phyloP scores from a whole-genome alignment of 2,113 vertebrate species.

The Electrona antarctica region DNA sequence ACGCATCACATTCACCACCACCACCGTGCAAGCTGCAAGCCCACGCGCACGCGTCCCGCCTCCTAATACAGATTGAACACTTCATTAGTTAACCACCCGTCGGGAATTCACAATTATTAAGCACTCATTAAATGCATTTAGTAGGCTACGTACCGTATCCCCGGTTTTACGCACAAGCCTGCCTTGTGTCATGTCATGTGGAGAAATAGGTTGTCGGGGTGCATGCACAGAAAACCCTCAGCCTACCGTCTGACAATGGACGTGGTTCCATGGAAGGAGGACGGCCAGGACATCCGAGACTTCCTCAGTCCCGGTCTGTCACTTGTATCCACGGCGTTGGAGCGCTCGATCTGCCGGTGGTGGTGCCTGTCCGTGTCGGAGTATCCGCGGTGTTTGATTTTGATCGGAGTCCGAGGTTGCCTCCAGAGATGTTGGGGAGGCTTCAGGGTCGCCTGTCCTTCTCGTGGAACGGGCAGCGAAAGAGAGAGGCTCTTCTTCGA shows the following conservation, averaged over 20 bases:
- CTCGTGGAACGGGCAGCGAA: conserved; percentile 89
- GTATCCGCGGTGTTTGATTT: conserved; percentile 84
- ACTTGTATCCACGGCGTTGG: conserved; percentile 92
- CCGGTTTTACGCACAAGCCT: conserved; percentile 67
- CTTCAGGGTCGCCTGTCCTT: conserved; percentile 87
- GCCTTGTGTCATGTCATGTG: conserved; percentile 54
- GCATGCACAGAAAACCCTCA: conserved; percentile 3
- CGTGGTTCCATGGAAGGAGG: conserved; percentile 90
- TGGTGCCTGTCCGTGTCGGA: conserved; percentile 86
- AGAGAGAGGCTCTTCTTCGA: conserved; percentile 90
- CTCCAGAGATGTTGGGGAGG: conserved; percentile 93
- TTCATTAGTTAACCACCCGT: conserved; percentile 76
- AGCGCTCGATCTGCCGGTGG: conserved; percentile 90
- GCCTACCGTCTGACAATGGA: conserved; percentile 84
- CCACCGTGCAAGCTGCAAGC: conserved; percentile 62
- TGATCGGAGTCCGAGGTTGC: conserved; percentile 89
- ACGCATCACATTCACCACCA: conserved; percentile 42
- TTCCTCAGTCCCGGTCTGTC: conserved; percentile 91
- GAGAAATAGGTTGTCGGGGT: conserved; percentile 57
- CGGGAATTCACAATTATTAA: conserved; percentile 59
- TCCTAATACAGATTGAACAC: conserved; percentile 60
- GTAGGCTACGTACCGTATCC: not conserved
- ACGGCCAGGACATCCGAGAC: conserved; percentile 96
- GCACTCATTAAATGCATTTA: conserved; percentile 53
- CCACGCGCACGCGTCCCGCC: conserved; percentile 71